These are phyloP conservation scores for Chrysocyon brachyurus DNA, from an alignment of 2,797 vertebrate genomes.

Conservation along the genomic window DNA sequence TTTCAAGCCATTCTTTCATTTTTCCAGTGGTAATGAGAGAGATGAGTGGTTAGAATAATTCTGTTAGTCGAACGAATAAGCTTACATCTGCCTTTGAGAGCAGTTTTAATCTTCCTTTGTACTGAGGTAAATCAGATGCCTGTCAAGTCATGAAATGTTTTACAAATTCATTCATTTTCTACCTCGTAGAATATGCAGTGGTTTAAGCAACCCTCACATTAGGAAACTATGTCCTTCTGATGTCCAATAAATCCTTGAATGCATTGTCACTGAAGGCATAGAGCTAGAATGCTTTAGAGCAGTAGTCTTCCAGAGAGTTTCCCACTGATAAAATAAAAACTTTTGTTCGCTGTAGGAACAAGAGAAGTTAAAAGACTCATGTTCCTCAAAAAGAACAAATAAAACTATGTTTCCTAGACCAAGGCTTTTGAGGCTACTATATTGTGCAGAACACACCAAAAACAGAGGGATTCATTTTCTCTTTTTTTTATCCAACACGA, in stretches of 20 bases:
- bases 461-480: background rate
- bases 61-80: conserved; percentile 60
- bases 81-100: conserved; percentile 32
- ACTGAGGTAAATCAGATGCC: conserved; percentile 41
- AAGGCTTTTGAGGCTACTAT: background rate
- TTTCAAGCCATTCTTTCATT: conserved; percentile 52
- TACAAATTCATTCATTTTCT: conserved; percentile 56
- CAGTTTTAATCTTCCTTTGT: conserved; percentile 42
- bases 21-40: conserved; percentile 57
- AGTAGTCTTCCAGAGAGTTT: conserved; percentile 5
- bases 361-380: background rate
- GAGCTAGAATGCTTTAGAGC: background rate
- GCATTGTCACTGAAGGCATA: background rate
- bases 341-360: conserved; percentile 9
- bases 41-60: conserved; percentile 42
- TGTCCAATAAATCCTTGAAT: conserved; percentile 37
- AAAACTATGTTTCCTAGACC: background rate
- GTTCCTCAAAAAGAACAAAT: conserved; percentile 13
- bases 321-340: conserved; percentile 50
- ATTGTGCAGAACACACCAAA: background rate
- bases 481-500: background rate
- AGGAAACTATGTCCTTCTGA: conserved; percentile 31
- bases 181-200: conserved; percentile 12
- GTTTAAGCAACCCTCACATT: conserved; percentile 10
- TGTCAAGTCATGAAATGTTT: conserved; percentile 54